These are phyloP conservation scores for Oeneis ivallda DNA, from an alignment of 2,888 invertebrate genomes.

Conservation along the genomic window DNA sequence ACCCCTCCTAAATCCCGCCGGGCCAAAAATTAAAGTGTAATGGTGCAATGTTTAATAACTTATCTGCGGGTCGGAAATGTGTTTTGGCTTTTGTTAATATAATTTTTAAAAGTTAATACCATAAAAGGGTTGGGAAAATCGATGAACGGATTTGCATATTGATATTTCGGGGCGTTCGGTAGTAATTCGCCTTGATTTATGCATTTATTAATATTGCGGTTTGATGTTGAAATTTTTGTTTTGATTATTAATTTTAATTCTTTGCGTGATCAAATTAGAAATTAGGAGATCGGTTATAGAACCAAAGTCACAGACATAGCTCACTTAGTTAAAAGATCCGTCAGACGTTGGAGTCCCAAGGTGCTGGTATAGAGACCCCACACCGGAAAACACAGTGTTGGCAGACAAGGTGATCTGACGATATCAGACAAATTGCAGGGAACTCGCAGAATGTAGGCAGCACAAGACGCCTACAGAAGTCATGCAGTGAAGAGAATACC, in stretches of 20 bases:
- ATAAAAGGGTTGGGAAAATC: constrained; percentile 50
- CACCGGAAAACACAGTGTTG: too few relatives aligned
- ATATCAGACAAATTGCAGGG: too few relatives aligned
- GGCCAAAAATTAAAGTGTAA: constrained; percentile 78
- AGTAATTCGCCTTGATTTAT: not conserved
- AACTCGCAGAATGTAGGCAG: too few relatives aligned
- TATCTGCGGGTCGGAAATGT: constrained; percentile 72
- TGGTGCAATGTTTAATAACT: constrained; percentile 79
- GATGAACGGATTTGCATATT: constrained; percentile 39
- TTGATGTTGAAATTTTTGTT: not conserved
- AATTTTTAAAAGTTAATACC: constrained; percentile 69
- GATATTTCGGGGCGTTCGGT: constrained; percentile 13
- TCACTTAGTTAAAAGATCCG: too few relatives aligned
- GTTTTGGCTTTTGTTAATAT: constrained; percentile 74
- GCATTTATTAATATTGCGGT: not conserved
- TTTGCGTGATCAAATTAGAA: too few relatives aligned
- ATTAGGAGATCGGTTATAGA: too few relatives aligned
- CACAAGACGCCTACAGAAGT: too few relatives aligned
- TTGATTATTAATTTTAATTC: not conserved
- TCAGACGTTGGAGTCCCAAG: too few relatives aligned
- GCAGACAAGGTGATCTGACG: too few relatives aligned
- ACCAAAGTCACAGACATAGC: too few relatives aligned
- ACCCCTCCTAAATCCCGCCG: constrained; percentile 69
- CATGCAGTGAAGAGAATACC: too few relatives aligned
- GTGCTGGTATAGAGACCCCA: too few relatives aligned